These are phyloP conservation scores for Meteorus colon DNA, from an alignment of 2,888 invertebrate species.

Conservation along the genomic window DNA sequence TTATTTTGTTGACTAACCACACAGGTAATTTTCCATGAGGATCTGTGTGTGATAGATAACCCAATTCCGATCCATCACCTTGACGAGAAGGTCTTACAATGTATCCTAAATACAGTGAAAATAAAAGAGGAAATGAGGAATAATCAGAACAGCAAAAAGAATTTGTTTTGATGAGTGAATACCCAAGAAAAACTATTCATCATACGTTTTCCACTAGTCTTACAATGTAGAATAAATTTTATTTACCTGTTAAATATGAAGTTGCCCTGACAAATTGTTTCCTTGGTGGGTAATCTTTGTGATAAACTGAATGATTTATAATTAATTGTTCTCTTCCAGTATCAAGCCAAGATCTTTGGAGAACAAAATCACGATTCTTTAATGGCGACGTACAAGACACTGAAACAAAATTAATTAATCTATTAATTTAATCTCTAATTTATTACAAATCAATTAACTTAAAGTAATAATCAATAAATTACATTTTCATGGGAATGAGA, in stretches of 20 bases:
- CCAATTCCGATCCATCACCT: slow-evolving; percentile 83
- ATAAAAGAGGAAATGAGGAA: slow-evolving; percentile 13
- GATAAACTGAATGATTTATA: slow-evolving; percentile 92
- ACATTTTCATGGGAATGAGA: no score
- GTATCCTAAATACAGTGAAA: slow-evolving; percentile 74
- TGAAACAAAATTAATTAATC: slow-evolving; percentile 68
- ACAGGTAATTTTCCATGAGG: slow-evolving; percentile 90
- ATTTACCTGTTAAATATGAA: slow-evolving; percentile 78
- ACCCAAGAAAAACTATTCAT: no score
- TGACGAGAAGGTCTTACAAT: slow-evolving; percentile 77
- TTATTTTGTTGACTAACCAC: slow-evolving; percentile 92
- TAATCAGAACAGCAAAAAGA: slow-evolving; percentile 6
- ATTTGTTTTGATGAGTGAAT: slow-evolving; percentile 12
- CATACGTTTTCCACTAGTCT: no score
- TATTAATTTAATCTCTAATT: slow-evolving; percentile 13
- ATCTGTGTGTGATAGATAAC: slow-evolving; percentile 92
- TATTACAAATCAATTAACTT: background rate
- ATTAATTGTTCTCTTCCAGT: slow-evolving; percentile 90
- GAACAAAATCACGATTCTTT: slow-evolving; percentile 92
- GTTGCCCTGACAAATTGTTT: slow-evolving; percentile 86
- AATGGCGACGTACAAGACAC: slow-evolving; percentile 91
- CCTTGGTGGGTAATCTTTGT: slow-evolving; percentile 87
- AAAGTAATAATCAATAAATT: background rate
- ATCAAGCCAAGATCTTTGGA: slow-evolving; percentile 94
- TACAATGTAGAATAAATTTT: background rate